Conservation (phyloP, 2,113 vertebrate species). For the Athene cunicularia region DNA sequence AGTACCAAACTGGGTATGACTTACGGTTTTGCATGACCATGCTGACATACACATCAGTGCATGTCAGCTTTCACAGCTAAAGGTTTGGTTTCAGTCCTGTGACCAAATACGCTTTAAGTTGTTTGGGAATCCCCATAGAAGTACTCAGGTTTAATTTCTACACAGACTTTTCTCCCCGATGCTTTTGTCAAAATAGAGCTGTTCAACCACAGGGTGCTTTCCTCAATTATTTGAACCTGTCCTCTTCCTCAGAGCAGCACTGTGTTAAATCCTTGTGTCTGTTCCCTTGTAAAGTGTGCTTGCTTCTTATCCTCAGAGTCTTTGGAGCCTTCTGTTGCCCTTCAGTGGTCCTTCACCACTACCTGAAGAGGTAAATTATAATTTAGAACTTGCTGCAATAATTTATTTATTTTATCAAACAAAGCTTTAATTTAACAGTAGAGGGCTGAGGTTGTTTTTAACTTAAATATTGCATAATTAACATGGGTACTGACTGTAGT, state of each 20-base stretch:
- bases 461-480: background rate
- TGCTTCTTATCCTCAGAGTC: background rate
- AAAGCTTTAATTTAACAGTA: background rate
- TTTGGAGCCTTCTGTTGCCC: background rate
- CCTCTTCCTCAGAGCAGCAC: background rate
- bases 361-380: background rate
- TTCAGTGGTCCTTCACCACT: background rate
- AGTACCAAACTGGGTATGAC: rapidly evolving
- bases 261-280: background rate
- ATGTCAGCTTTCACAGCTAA: background rate
- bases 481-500: background rate
- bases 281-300: background rate
- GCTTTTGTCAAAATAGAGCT: background rate
- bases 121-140: background rate
- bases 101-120: background rate
- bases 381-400: background rate
- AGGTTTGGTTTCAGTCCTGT: background rate
- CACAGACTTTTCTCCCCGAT: background rate
- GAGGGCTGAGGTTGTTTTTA: background rate
- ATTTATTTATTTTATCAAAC: background rate
- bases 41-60: background rate
- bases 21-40: background rate
- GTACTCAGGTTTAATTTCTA: background rate
- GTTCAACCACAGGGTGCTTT: rapidly evolving
- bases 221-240: background rate